A percentile compares a stretch with the other conserved stretches of the same genome.
phyloP scores from a whole-genome alignment of 2,888 invertebrate species.

The Eutolmus rufibarbis region DNA sequence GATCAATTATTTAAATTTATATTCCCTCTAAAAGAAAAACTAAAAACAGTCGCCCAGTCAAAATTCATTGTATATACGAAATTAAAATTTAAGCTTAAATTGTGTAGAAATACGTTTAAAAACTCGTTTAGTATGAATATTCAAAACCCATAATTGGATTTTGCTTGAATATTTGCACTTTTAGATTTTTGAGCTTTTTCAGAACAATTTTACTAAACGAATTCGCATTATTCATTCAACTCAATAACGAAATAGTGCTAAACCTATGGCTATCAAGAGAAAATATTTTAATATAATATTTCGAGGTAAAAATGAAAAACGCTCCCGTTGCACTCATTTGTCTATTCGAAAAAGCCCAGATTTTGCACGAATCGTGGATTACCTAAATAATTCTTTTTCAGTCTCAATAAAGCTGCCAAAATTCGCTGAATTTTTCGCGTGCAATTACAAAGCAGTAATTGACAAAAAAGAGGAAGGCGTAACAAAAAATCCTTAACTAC shows the following conservation, averaged over 20 bases:
- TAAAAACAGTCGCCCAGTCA: too few relatives aligned
- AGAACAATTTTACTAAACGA: not conserved
- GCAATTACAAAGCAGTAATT: constrained; percentile 12
- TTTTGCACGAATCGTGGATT: not conserved
- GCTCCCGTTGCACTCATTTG: not conserved
- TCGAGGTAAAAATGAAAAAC: not conserved
- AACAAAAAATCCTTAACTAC: not conserved
- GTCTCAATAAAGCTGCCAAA: not conserved
- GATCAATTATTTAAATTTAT: too few relatives aligned
- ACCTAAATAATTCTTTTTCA: not conserved
- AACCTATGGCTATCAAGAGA: not conserved
- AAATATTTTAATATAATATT: not conserved
- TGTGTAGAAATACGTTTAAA: not conserved
- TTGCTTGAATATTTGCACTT: not conserved
- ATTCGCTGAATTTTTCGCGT: not conserved
- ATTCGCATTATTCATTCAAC: not conserved
- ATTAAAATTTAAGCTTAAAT: too few relatives aligned
- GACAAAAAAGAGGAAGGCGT: not conserved
- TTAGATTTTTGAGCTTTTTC: not conserved
- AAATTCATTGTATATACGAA: too few relatives aligned
- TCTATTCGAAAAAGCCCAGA: not conserved
- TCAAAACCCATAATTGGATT: not conserved
- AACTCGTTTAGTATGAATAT: not conserved
- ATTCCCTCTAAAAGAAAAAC: too few relatives aligned
- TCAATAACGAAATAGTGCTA: not conserved